Evolutionary conservation across 2,797 vertebrate species (phyloP), one percentile per base, ranked within the genome.

Genomic region (Cirrhinus molitorella): DNA sequence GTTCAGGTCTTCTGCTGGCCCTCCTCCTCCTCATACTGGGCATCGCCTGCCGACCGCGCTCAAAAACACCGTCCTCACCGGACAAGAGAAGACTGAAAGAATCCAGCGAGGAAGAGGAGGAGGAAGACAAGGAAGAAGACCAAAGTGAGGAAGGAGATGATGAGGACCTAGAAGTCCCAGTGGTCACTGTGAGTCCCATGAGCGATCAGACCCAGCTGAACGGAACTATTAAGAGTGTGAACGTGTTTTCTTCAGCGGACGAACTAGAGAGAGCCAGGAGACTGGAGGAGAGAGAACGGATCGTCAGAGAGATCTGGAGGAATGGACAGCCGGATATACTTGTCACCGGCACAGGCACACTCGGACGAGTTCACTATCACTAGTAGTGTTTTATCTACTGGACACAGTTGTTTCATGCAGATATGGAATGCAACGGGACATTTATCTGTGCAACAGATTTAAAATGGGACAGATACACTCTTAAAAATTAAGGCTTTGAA

Each of bases 251-350:
- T 0, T 97, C 96, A 0, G 96, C 93, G 0, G 96, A 97, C 88
- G 97, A 97, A 92, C 94, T 97, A 88, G 96, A 97, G 91, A 93
- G 95, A 80, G 97, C 96, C 0, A 93, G 97, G 4, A 92, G 96
- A 0, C 92, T 98, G 89, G 97, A 97, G 91, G 96, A 98, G 91
- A 91, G 97, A 76, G 97, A 98, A 63, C 93, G 96, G 51, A 97
- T 98, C 75, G 95, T 98, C 88, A 92, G 96, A 75, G 97, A 97
- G 91, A 98, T 97, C 90, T 98, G 97, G 97, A 96, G 98, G 94
- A 99, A 99, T 0, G 97, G 97, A 2, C 97, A 99, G 91, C 97
- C 97, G 0, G 98, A 99, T 89, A 95, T 96, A 40, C 95, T 97
- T 0, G 93, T 93, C 19, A 97, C 96, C 3, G 93, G 97, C 57